A percentile compares a stretch with the other conserved stretches of the same genome.
These are phyloP conservation scores for Lasioglossum morio DNA, from an alignment of 2,888 invertebrate genomes.

Conservation along the genomic window DNA sequence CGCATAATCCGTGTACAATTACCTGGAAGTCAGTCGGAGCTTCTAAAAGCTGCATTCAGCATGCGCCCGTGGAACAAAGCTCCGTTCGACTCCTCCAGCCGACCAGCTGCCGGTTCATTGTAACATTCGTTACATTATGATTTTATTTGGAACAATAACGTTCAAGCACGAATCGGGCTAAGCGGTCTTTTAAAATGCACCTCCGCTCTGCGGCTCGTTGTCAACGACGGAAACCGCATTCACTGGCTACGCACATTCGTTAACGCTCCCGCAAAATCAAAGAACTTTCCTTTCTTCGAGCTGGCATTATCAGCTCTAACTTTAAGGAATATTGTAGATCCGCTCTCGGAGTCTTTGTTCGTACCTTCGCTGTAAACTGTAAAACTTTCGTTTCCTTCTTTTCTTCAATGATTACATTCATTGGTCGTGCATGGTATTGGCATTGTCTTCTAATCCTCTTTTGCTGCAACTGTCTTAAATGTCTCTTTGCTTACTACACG, in stretches of 20 bases:
- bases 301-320: not conserved
- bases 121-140: not conserved
- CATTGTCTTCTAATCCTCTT: not conserved
- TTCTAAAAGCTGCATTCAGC: not conserved
- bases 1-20: not conserved
- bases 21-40: not conserved
- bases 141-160: conserved; percentile 1
- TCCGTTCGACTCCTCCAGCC: not conserved
- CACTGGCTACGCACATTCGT: not conserved
- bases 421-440: not conserved
- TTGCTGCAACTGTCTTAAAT: too few relatives aligned
- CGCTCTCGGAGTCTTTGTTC: not conserved
- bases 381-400: not conserved
- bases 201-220: not conserved
- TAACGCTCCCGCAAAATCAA: conserved; percentile 2
- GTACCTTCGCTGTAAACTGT: not conserved
- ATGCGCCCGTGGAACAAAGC: not conserved
- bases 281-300: not conserved
- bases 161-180: not conserved
- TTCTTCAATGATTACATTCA: not conserved
- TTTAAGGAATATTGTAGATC: not conserved
- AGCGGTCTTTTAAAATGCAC: not conserved
- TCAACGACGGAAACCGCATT: not conserved
- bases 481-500: not conserved
- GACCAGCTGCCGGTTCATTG: not conserved